Evolutionary conservation across 2,888 invertebrate genomes (phyloP), one percentile per base, ranked within the genome.

Genomic region (Acanthosepion lycidas): DNA sequence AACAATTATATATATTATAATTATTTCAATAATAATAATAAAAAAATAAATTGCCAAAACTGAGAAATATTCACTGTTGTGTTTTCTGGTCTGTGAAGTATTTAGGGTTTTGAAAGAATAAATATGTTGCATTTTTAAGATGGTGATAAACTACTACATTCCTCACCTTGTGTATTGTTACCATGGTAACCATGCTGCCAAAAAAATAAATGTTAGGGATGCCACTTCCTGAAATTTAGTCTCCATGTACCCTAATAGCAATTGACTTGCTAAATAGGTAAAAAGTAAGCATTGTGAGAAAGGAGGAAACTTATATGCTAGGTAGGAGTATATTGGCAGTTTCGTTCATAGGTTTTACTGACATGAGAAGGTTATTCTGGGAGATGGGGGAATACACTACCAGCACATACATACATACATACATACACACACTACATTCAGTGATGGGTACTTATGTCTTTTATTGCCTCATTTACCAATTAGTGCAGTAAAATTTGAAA

Each of bases 101-200:
- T n/a, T 78, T 33, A 15, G n/a, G 78, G 20, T n/a, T 33, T 78
- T 15, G 18, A 78, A 78, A 78, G 78, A 78, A 78, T 78, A 78
- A 78, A 78, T n/a, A 3, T 78, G 78, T 78, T 78, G n/a, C 78
- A 78, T 78, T 78, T 78, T 78, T 78, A 78, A 78, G 78, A 78
- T n/a, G 51, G 51, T 51, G 59, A 78, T 78, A 78, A 78, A 78
- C 78, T 78, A 78, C 78, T 78, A n/a, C 78, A 78, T 78, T 78
- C 78, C 33, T 78, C 8, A 5, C 78, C 78, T 78, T 78, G n/a
- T 78, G 78, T 78, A 78, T 78, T n/a, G 78, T 78, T n/a, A 33
- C 78, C n/a, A 78, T 78, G n/a, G 78, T 78, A 78, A 78, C 78
- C 9, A 33, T 78, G n/a, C 33, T n/a, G 12, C 78, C n/a, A 78